Evolutionary conservation across 2,797 vertebrate genomes (phyloP).

Genomic region (Salarias fasciatus): DNA sequence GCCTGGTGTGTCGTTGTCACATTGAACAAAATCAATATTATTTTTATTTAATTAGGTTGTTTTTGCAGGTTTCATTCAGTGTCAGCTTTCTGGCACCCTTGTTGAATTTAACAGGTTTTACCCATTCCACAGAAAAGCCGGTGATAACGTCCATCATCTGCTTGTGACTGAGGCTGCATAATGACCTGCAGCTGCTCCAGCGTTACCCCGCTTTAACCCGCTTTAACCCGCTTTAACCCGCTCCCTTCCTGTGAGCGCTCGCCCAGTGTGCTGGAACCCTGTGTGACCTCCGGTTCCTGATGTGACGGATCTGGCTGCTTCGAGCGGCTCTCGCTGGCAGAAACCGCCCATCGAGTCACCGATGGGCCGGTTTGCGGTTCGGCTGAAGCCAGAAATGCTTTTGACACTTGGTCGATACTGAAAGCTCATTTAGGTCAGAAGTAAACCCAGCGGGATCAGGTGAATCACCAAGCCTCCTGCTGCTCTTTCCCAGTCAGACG

Average conservation of each 20-base stretch:
- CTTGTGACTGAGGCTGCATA: constrained; percentile 1
- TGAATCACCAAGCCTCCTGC: constrained; percentile 43
- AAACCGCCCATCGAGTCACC: constrained; percentile 3
- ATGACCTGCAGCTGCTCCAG: constrained; percentile 9
- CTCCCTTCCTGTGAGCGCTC: constrained; percentile 11
- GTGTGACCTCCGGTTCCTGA: neutral
- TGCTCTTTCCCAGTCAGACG: constrained; percentile 5
- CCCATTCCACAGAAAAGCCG: constrained; percentile 2
- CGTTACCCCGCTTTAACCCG: neutral
- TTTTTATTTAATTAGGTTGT: neutral
- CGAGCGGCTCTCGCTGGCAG: constrained; percentile 2
- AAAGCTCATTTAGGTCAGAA: constrained; percentile 33
- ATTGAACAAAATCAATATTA: too few species aligned
- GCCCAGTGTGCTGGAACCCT: neutral
- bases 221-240: neutral
- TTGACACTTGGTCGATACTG: constrained; percentile 19
- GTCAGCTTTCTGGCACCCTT: neutral
- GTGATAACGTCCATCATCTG: constrained; percentile 9
- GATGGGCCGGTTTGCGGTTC: constrained; percentile 6
- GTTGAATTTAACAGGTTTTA: neutral
- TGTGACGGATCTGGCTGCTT: neutral
- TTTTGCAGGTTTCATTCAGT: neutral
- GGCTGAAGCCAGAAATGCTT: constrained; percentile 13
- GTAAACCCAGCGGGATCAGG: constrained; percentile 46
- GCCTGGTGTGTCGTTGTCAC: too few species aligned